phyloP scores from a whole-genome alignment of 2,113 vertebrate species.

The Talpa occidentalis region DNA sequence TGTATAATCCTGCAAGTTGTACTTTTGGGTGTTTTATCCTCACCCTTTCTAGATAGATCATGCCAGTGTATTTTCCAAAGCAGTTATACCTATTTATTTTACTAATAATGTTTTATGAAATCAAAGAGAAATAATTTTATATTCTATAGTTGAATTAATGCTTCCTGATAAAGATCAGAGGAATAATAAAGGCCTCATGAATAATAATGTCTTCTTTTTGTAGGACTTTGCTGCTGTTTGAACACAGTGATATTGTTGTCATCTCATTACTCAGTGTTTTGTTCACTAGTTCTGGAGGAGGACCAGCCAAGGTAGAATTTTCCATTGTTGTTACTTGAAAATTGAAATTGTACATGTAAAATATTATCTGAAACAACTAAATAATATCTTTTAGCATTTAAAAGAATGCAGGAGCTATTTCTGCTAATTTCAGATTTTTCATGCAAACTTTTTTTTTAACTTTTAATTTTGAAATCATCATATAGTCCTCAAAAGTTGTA shows the following conservation, averaged over 20 bases:
- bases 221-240: constrained; percentile 96
- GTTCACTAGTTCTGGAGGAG: constrained; percentile 96
- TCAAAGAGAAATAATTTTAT: not conserved
- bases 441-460: not conserved
- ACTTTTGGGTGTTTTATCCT: not conserved
- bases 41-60: not conserved
- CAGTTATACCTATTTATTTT: constrained; percentile 13
- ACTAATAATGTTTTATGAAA: constrained; percentile 48
- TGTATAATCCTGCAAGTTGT: not conserved
- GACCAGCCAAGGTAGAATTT: constrained; percentile 94
- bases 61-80: constrained; percentile 40
- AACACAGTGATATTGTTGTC: constrained; percentile 96
- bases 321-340: constrained; percentile 6
- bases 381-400: constrained; percentile 22
- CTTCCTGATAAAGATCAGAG: not conserved
- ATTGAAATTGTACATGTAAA: constrained; percentile 37
- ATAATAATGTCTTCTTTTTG: constrained; percentile 44
- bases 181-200: constrained; percentile 19
- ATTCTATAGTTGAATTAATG: constrained; percentile 12
- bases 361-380: not conserved
- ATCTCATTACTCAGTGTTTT: constrained; percentile 95
- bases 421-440: constrained; percentile 44
- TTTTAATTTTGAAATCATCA: constrained; percentile 49
- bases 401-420: not conserved
- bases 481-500: constrained; percentile 24